phyloP scores from a whole-genome alignment of 2,888 invertebrate genomes.

The Drosophila testacea region DNA sequence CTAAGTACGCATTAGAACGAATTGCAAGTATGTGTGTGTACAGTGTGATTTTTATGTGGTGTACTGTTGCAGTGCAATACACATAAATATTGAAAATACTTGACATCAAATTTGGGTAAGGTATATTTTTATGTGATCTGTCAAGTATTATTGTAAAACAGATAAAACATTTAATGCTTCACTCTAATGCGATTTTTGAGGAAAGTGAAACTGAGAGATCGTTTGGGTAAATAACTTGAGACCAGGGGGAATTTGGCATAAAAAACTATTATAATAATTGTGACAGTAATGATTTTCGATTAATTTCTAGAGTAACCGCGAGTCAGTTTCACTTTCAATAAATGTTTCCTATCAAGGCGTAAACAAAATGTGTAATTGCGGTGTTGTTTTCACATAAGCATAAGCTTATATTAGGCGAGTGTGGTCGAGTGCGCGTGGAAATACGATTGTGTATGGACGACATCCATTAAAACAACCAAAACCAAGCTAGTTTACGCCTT shows the following conservation, averaged over 20 bases:
- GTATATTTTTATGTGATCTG: too few species aligned
- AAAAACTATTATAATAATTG: slow-evolving; percentile 1
- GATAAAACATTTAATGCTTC: slow-evolving; percentile 22
- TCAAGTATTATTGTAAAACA: slow-evolving; percentile 14
- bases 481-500: slow-evolving; percentile 72
- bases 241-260: slow-evolving; percentile 28
- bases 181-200: slow-evolving; percentile 67
- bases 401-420: slow-evolving; percentile 39
- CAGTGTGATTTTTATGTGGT: slow-evolving; percentile 9
- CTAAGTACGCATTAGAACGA: slow-evolving; percentile 77
- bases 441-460: neutral
- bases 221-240: slow-evolving; percentile 18
- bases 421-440: slow-evolving; percentile 28
- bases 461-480: slow-evolving; percentile 86
- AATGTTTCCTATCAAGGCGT: slow-evolving; percentile 59
- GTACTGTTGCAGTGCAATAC: neutral
- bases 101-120: neutral
- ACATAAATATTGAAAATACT: slow-evolving; percentile 37
- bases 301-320: slow-evolving; percentile 14
- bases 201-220: slow-evolving; percentile 62
- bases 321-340: slow-evolving; percentile 58
- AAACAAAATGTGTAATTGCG: slow-evolving; percentile 44
- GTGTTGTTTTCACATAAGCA: slow-evolving; percentile 25
- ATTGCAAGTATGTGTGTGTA: slow-evolving; percentile 28
- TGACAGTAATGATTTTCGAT: neutral